These are phyloP conservation scores for Aromia moschata DNA, from an alignment of 2,888 invertebrate species.

Conservation along the genomic window DNA sequence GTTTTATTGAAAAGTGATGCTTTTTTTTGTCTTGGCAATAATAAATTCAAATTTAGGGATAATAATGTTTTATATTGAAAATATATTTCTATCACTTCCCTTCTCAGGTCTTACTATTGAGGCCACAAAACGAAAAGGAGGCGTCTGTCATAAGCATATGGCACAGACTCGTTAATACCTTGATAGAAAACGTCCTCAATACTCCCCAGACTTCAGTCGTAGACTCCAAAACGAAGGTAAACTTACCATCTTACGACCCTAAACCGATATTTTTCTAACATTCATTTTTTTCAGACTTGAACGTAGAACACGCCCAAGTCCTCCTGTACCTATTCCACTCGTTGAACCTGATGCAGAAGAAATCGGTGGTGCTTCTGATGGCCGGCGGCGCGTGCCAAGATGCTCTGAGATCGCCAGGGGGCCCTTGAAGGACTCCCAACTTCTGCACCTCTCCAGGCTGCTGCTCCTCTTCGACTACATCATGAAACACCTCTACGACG, in stretches of 20 bases:
- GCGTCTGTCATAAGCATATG: constrained; percentile 90
- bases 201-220: constrained; percentile 66
- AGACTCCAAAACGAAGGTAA: constrained; percentile 78
- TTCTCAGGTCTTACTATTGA: constrained; percentile 74
- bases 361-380: constrained; percentile 86
- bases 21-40: no score
- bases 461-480: constrained; percentile 91
- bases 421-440: constrained; percentile 72
- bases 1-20: no score
- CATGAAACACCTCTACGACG: constrained; percentile 94
- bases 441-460: constrained; percentile 83
- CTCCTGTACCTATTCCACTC: constrained; percentile 94
- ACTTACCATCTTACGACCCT: background rate
- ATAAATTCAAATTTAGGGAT: no score
- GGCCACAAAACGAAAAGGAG: constrained; percentile 87
- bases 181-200: constrained; percentile 85
- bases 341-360: constrained; percentile 95
- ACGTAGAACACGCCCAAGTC: constrained; percentile 95
- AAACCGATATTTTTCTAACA: background rate
- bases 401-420: constrained; percentile 73
- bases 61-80: no score
- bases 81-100: constrained; percentile 26
- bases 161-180: constrained; percentile 87
- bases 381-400: constrained; percentile 77
- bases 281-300: constrained; percentile 74